Conservation (phyloP, 1,140 invertebrate genomes). For the Triops cancriformis region DNA sequence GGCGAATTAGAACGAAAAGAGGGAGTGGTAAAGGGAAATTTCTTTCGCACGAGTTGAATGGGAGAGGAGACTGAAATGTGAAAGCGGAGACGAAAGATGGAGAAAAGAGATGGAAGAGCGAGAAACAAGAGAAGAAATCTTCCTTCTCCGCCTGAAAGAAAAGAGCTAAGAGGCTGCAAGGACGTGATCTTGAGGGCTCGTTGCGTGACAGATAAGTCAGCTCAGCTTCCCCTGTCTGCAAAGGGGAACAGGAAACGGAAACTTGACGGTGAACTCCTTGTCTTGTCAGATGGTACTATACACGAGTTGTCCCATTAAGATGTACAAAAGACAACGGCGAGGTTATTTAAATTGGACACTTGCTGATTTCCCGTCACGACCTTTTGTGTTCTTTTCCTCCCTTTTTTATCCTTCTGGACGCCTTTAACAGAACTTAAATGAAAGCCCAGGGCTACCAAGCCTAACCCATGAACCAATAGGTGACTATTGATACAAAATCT, state of each 20-base stretch:
- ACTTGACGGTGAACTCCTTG: neutral
- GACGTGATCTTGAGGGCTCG: conserved; percentile 3
- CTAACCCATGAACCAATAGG: too few species aligned
- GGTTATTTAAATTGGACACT: neutral
- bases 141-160: neutral
- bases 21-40: neutral
- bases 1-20: too few species aligned
- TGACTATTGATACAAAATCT: too few species aligned
- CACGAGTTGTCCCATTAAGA: neutral
- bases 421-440: neutral
- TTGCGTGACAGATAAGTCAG: conserved; percentile 3
- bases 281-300: neutral
- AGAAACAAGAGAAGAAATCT: too few species aligned
- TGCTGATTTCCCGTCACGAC: neutral
- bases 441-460: too few species aligned
- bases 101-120: too few species aligned
- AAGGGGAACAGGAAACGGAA: neutral
- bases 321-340: neutral
- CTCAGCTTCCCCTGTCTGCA: neutral
- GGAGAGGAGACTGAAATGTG: neutral
- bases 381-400: too few species aligned
- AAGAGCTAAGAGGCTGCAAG: neutral
- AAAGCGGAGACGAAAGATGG: neutral
- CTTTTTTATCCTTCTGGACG: neutral
- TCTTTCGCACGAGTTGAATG: neutral